Evolutionary conservation across 2,797 vertebrate genomes (phyloP).

Genomic region (Mus spretus): DNA sequence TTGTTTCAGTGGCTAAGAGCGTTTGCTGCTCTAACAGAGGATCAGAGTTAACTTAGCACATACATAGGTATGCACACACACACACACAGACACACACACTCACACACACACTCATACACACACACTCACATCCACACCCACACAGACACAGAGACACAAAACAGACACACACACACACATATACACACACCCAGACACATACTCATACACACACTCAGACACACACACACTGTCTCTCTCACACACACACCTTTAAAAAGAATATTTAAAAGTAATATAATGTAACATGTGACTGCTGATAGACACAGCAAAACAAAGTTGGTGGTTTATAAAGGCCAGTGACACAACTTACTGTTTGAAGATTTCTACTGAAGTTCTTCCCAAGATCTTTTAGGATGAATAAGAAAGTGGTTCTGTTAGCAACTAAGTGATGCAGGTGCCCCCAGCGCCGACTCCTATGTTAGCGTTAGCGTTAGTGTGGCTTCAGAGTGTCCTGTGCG

Average conservation of each 20-base stretch:
- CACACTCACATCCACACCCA: too few species aligned
- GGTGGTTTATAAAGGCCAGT: background rate
- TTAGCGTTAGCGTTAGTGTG: background rate
- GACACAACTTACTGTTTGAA: background rate
- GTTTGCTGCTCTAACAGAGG: background rate
- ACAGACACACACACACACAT: background rate
- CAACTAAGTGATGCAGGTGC: background rate
- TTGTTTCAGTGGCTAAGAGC: background rate
- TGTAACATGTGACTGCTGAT: background rate
- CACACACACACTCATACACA: background rate
- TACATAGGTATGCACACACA: background rate
- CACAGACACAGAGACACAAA: background rate
- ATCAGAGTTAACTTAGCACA: background rate
- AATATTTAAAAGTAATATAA: background rate
- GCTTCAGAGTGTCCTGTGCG: background rate
- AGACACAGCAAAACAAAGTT: background rate
- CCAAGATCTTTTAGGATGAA: background rate
- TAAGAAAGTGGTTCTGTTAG: background rate
- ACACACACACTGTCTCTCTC: too few species aligned
- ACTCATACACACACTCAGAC: background rate
- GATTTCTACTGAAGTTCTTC: slow-evolving; percentile 1
- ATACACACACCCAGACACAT: background rate
- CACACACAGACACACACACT: too few species aligned
- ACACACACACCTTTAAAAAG: background rate
- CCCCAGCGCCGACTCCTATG: background rate